phyloP scores from a whole-genome alignment of 2,888 invertebrate species.

The Aelia acuminata region DNA sequence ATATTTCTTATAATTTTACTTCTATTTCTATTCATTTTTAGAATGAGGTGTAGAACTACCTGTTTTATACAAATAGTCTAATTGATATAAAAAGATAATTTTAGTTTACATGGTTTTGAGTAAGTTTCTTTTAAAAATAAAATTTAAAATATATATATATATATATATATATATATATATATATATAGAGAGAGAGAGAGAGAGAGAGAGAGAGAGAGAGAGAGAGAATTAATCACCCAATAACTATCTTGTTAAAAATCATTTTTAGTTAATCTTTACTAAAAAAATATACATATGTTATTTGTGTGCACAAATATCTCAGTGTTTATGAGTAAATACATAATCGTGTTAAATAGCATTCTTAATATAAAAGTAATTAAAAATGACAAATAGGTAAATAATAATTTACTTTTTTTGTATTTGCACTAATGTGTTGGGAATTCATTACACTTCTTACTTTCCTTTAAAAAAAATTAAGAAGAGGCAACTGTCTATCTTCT shows the following conservation, averaged over 20 bases:
- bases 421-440: neutral
- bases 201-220: too few species aligned
- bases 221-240: too few species aligned
- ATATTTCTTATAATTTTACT: too few species aligned
- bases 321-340: neutral
- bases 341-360: neutral
- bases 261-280: neutral
- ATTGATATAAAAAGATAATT: too few species aligned
- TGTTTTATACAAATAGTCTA: too few species aligned
- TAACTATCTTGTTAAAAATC: neutral
- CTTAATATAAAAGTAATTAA: neutral
- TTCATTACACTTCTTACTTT: neutral
- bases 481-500: neutral
- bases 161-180: too few species aligned
- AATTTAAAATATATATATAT: too few species aligned
- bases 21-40: too few species aligned
- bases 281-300: slow-evolving; percentile 6
- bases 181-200: too few species aligned
- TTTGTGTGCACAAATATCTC: neutral
- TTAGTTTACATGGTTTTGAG: too few species aligned
- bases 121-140: too few species aligned
- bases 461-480: neutral
- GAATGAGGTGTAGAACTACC: too few species aligned
- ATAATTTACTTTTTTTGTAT: neutral
- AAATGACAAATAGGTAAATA: neutral